Percentiles rank a stretch among this genome's conserved stretches.
phyloP scores from a whole-genome alignment of 2,797 vertebrate genomes.

The Fistularia commersonii region DNA sequence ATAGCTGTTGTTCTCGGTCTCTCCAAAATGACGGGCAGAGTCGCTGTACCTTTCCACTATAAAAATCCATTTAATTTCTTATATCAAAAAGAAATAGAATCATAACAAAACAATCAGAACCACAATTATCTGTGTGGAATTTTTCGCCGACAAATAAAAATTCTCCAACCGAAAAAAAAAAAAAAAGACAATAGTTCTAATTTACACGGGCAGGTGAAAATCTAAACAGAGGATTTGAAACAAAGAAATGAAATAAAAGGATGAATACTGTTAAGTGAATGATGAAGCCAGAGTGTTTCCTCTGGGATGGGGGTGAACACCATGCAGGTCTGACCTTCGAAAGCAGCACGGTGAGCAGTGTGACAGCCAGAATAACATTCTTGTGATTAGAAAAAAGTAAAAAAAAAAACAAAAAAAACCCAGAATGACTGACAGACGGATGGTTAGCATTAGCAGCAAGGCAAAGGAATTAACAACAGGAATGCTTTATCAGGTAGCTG shows the following conservation, averaged over 20 bases:
- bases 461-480: constrained; percentile 64
- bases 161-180: constrained; percentile 63
- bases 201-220: constrained; percentile 55
- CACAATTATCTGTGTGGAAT: constrained; percentile 74
- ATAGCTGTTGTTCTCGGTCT: constrained; percentile 41
- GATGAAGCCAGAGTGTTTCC: constrained; percentile 43
- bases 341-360: constrained; percentile 59
- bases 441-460: constrained; percentile 73
- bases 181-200: constrained; percentile 65
- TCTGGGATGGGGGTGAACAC: constrained; percentile 51
- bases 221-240: no score
- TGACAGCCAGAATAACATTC: constrained; percentile 34
- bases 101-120: constrained; percentile 73
- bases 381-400: constrained; percentile 41
- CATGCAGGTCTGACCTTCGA: constrained; percentile 68
- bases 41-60: constrained; percentile 80
- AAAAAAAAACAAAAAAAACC: no score
- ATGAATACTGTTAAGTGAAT: constrained; percentile 57
- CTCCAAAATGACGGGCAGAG: constrained; percentile 76
- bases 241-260: constrained; percentile 5
- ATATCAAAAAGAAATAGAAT: constrained; percentile 74
- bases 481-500: constrained; percentile 54
- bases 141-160: constrained; percentile 66
- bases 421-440: constrained; percentile 49
- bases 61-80: constrained; percentile 87